phyloP scores from a whole-genome alignment of 2,113 vertebrate genomes.

The Rattus rattus region DNA sequence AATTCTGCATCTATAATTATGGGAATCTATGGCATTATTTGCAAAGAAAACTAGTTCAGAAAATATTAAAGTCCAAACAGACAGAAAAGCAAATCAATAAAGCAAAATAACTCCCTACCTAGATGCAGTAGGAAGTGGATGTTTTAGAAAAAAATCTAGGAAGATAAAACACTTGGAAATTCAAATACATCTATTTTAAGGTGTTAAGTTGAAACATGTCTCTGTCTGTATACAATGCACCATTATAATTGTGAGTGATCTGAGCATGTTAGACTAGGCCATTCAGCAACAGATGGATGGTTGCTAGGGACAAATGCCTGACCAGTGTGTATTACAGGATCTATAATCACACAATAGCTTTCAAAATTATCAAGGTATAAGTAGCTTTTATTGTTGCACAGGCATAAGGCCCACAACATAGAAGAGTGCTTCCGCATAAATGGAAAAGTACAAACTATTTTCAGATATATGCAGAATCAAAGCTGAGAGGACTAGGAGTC shows the following conservation, averaged over 20 bases:
- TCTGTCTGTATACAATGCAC: background rate
- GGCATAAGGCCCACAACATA: slow-evolving; percentile 5
- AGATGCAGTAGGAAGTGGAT: background rate
- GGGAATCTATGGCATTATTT: slow-evolving; percentile 23
- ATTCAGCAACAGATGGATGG: slow-evolving; percentile 25
- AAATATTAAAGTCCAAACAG: slow-evolving; percentile 46
- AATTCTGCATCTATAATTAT: slow-evolving; percentile 58
- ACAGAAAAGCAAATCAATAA: slow-evolving; percentile 26
- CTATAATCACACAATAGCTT: slow-evolving; percentile 8
- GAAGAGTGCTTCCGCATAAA: background rate
- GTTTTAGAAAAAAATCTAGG: background rate
- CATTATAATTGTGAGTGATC: background rate
- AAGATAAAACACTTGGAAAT: slow-evolving; percentile 12
- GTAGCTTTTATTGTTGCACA: background rate
- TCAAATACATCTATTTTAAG: slow-evolving; percentile 3
- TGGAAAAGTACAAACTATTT: background rate
- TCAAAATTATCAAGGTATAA: background rate
- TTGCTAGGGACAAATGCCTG: slow-evolving; percentile 9
- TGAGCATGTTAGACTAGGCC: background rate
- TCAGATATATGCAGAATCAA: slow-evolving; percentile 19
- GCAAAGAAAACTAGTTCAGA: background rate
- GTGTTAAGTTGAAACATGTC: slow-evolving; percentile 31
- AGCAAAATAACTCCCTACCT: slow-evolving; percentile 26
- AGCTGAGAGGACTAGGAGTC: background rate
- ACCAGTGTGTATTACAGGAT: background rate